Base-by-base conservation (phyloP, 2,888 invertebrate species). In the Ennomos erosarius region DNA sequence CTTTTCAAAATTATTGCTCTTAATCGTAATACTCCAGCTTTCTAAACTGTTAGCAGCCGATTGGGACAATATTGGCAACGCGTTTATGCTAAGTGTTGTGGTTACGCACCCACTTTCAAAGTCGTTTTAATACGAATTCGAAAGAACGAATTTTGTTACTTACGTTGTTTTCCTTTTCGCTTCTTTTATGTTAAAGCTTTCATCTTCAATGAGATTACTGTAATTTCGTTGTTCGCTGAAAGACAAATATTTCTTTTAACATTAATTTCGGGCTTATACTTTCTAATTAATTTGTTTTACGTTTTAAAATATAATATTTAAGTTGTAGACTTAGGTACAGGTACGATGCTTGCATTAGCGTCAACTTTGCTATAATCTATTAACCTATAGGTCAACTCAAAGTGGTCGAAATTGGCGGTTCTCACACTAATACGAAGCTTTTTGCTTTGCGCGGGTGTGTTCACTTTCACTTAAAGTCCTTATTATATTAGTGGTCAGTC, bases 391-490 rank as follows among this genome's bases (percentile, higher is more conserved):
- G 51, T 51, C 59, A 55, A 38, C 11, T 38, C 16, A 26, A 26
- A 52, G 47, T 39, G 51, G 38, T 53, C 48, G 10, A 51, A 50
- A 53, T 43, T 43, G 49, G 49, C 43, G 40, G 44, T 62, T 64
- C 55, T 62, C 50, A 59, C 55, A 62, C 51, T 51, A 51, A 55
- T 55, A 47, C 40, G 40, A 35, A 42, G 48, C 16, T 42, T 59
- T 64, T 61, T n/a, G n/a, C n/a, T 65, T 54, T 58, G 62, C 48
- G 66, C 59, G 57, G 64, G 48, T 74, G 73, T 74, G 73, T 74
- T 74, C 73, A 83, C 89, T 90, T 88, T 88, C 88, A 83, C 87
- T 82, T 70, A 75, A 77, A 79, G 83, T 86, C 88, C 86, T 87
- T 87, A 85, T 84, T 85, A 79, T 62, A 64, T 54, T 63, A 59